A percentile compares a stretch with the other conserved stretches of the same genome.
These are phyloP conservation scores for Microctonus aethiopoides DNA, from an alignment of 2,888 invertebrate genomes.

Conservation along the genomic window DNA sequence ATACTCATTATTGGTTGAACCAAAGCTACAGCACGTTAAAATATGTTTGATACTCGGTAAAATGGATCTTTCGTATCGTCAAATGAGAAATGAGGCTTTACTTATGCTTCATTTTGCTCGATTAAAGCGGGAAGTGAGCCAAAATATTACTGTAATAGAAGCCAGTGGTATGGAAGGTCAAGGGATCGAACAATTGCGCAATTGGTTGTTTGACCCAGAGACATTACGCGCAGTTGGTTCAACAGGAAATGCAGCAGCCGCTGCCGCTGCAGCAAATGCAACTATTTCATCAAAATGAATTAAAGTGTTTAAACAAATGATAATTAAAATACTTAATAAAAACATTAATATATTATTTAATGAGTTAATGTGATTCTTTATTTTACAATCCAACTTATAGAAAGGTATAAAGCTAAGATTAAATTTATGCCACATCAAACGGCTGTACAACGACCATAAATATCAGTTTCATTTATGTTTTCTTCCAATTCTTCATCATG, in stretches of 20 bases:
- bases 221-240: constrained; percentile 47
- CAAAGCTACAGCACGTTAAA: constrained; percentile 74
- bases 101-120: constrained; percentile 83
- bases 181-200: constrained; percentile 76
- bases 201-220: constrained; percentile 69
- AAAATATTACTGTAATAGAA: constrained; percentile 77
- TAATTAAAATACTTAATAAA: constrained; percentile 9
- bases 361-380: constrained; percentile 30
- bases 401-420: constrained; percentile 48
- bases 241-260: constrained; percentile 37
- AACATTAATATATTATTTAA: not conserved
- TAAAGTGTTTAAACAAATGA: not conserved
- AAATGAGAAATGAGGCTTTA: constrained; percentile 87
- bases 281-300: constrained; percentile 17
- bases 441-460: constrained; percentile 7
- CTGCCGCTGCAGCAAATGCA: constrained; percentile 23
- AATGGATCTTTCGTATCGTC: constrained; percentile 87
- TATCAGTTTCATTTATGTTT: constrained; percentile 1
- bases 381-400: constrained; percentile 47
- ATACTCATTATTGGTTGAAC: constrained; percentile 82
- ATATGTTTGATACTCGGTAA: constrained; percentile 79
- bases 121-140: constrained; percentile 76
- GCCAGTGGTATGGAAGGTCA: constrained; percentile 79
- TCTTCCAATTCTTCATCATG: constrained; percentile 2
- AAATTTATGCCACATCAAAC: constrained; percentile 21